These are phyloP conservation scores for Nasonovia ribisnigri DNA, from an alignment of 2,888 invertebrate genomes.

Conservation along the genomic window DNA sequence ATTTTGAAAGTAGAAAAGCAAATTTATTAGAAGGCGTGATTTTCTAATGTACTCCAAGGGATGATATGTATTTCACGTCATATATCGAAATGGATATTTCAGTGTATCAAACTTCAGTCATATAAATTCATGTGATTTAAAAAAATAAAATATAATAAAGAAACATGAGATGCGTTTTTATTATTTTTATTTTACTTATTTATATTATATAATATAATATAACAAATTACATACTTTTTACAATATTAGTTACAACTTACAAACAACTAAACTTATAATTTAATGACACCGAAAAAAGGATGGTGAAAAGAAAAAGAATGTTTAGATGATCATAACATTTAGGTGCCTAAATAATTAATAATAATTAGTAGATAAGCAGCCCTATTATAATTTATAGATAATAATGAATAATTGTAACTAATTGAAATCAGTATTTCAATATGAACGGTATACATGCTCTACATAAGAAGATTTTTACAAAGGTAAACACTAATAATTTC, in stretches of 20 bases:
- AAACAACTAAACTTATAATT: too few relatives aligned
- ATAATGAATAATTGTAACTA: too few relatives aligned
- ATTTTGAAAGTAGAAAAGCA: neutral
- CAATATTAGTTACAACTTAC: neutral
- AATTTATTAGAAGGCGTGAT: conserved; percentile 57
- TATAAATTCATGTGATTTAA: neutral
- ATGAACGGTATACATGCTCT: too few relatives aligned
- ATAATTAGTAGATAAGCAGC: too few relatives aligned
- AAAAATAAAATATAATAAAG: neutral
- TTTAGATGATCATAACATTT: too few relatives aligned
- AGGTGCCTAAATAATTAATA: too few relatives aligned
- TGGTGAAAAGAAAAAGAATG: too few relatives aligned
- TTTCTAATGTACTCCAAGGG: conserved; percentile 35
- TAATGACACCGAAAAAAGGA: too few relatives aligned
- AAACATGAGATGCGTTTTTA: conserved; percentile 8
- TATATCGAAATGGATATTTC: conserved; percentile 10
- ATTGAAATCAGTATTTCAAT: too few relatives aligned
- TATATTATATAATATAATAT: neutral
- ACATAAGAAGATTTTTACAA: too few relatives aligned
- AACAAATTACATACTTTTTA: neutral
- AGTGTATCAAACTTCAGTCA: neutral
- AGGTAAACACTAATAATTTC: too few relatives aligned
- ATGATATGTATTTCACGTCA: conserved; percentile 37
- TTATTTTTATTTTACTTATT: neutral
- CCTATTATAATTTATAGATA: too few relatives aligned